Evolutionary conservation across 2,888 invertebrate species (phyloP).

Genomic region (Ornithoptera priamus): DNA sequence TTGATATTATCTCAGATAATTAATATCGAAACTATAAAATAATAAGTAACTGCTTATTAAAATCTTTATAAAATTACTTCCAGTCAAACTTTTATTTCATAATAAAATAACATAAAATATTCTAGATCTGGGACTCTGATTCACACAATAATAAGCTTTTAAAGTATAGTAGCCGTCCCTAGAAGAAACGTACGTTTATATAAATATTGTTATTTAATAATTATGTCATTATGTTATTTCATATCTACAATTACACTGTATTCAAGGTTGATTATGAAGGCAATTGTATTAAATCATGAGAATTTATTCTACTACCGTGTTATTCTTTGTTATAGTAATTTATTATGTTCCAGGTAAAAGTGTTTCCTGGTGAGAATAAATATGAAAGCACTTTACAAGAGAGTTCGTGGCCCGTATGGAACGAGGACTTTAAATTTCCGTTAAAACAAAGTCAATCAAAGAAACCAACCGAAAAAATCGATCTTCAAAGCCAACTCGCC

Average conservation of each 20-base stretch:
- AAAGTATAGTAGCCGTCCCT: too few species aligned
- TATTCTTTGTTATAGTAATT: background rate
- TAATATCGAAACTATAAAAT: background rate
- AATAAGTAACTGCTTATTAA: background rate
- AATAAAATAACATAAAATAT: too few species aligned
- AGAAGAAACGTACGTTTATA: too few species aligned
- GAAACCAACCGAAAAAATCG: constrained; percentile 68
- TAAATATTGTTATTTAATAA: too few species aligned
- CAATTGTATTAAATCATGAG: background rate
- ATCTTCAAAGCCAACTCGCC: constrained; percentile 80
- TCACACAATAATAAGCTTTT: too few species aligned
- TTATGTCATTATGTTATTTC: too few species aligned
- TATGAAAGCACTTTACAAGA: constrained; percentile 87
- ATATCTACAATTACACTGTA: too few species aligned
- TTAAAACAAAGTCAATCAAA: constrained; percentile 79
- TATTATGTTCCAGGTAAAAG: constrained; percentile 82
- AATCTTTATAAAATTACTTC: too few species aligned
- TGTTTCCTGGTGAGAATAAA: constrained; percentile 88
- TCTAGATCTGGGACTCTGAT: too few species aligned
- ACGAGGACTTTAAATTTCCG: constrained; percentile 87
- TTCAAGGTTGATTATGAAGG: too few species aligned
- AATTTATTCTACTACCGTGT: background rate
- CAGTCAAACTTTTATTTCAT: too few species aligned
- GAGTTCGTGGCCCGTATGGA: constrained; percentile 89
- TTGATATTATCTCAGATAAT: background rate